These are phyloP conservation scores for Oikopleura vanhoeffeni DNA, from an alignment of 23 tunicate species.

Conservation along the genomic window DNA sequence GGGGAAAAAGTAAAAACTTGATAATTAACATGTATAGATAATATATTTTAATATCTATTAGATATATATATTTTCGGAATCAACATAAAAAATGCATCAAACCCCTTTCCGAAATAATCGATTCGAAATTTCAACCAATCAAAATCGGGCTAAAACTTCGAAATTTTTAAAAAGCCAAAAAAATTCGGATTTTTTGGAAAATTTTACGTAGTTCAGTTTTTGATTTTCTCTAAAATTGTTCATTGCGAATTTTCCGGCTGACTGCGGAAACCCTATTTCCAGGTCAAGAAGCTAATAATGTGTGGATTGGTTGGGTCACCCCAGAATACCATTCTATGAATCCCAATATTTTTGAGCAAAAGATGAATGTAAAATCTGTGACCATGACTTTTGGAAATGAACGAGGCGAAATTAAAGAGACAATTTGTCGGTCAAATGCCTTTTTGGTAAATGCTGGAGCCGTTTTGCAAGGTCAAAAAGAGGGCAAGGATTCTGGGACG, in stretches of 20 bases:
- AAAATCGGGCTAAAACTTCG: too few species aligned
- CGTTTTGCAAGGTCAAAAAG: not conserved
- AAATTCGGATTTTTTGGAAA: not conserved
- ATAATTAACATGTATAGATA: not conserved
- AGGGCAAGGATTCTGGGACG: not conserved
- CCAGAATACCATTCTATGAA: constrained; percentile 41
- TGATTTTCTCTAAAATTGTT: too few species aligned
- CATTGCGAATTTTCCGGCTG: too few species aligned
- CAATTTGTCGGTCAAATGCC: not conserved
- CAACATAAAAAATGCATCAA: too few species aligned
- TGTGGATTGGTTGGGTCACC: constrained; percentile 90
- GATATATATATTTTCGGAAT: not conserved
- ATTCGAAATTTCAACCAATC: too few species aligned
- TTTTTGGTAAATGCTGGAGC: not conserved
- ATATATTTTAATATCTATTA: not conserved
- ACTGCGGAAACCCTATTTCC: constrained; percentile 70
- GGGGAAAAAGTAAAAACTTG: too few species aligned
- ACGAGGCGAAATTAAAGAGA: constrained; percentile 73
- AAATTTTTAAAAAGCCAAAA: not conserved
- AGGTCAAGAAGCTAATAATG: constrained; percentile 53
- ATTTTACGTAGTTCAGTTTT: too few species aligned
- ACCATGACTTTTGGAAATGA: constrained; percentile 85
- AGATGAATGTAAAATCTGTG: constrained; percentile 20
- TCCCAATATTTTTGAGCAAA: constrained; percentile 21
- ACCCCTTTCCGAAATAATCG: too few species aligned